A percentile compares a stretch with the other conserved stretches of the same genome.
Evolutionary conservation across 2,797 vertebrate genomes (phyloP).

Genomic region (Alcedo atthis): DNA sequence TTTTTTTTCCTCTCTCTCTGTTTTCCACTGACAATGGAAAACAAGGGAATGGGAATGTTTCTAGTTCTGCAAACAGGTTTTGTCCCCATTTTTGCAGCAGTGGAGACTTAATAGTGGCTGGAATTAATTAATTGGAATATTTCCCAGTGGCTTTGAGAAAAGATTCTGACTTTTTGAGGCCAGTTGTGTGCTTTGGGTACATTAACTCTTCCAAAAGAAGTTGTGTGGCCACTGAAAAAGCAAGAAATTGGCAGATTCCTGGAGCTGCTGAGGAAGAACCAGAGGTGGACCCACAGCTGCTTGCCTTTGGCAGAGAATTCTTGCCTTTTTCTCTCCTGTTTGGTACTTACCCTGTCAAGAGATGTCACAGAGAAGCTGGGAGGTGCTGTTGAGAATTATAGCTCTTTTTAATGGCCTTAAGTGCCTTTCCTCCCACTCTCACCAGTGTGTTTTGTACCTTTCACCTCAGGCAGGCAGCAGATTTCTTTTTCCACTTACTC

Average conservation of each 20-base stretch:
- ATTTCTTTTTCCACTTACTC: background rate
- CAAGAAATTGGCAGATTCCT: slow-evolving; percentile 42
- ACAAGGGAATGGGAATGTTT: background rate
- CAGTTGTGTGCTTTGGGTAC: background rate
- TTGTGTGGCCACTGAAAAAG: background rate
- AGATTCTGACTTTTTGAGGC: background rate
- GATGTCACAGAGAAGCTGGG: background rate
- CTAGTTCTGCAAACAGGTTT: background rate
- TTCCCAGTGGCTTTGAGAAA: background rate
- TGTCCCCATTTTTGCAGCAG: background rate
- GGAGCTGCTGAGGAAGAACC: slow-evolving; percentile 33
- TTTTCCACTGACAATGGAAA: background rate
- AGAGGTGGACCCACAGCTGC: slow-evolving; percentile 63
- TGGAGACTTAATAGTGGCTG: background rate
- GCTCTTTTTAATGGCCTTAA: background rate
- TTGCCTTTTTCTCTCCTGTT: slow-evolving; percentile 41
- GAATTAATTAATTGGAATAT: background rate
- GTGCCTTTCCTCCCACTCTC: background rate
- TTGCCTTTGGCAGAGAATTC: slow-evolving; percentile 26
- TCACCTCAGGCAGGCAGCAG: background rate
- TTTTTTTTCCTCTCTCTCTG: background rate
- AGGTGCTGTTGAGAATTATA: slow-evolving; percentile 12
- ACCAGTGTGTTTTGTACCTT: background rate
- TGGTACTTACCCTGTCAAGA: slow-evolving; percentile 42
- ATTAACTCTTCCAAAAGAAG: background rate